Evolutionary conservation across 2,797 vertebrate species (phyloP).

Genomic region (Nannoperca obscura): DNA sequence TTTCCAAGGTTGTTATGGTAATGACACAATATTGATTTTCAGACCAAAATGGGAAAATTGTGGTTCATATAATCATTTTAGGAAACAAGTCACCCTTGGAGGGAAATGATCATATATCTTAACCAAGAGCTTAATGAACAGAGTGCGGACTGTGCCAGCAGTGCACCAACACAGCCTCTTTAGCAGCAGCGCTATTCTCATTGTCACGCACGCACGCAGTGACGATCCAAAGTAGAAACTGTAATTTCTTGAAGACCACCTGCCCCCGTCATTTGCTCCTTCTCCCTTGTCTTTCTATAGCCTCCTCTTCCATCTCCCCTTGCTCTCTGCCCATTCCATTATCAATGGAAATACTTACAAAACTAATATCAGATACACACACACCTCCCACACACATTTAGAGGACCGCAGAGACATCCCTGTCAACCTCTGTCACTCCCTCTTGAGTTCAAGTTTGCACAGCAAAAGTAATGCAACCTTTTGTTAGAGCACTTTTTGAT

Average conservation of each 20-base stretch:
- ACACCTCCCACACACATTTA: conserved; percentile 43
- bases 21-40: conserved; percentile 18
- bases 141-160: conserved; percentile 27
- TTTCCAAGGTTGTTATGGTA: background rate
- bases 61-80: conserved; percentile 34
- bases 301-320: conserved; percentile 27
- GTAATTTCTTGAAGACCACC: conserved; percentile 66
- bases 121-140: conserved; percentile 39
- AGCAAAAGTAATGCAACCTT: conserved; percentile 19
- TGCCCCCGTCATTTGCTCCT: conserved; percentile 49
- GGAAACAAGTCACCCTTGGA: conserved; percentile 41
- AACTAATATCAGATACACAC: conserved; percentile 50
- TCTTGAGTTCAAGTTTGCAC: conserved; percentile 19
- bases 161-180: conserved; percentile 40
- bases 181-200: conserved; percentile 29
- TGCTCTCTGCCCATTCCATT: conserved; percentile 24
- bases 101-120: conserved; percentile 35
- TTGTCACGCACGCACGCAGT: conserved; percentile 24
- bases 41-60: conserved; percentile 23
- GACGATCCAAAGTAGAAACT: conserved; percentile 58
- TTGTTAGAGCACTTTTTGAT: background rate
- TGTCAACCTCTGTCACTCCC: background rate
- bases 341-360: conserved; percentile 30
- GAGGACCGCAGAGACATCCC: conserved; percentile 28
- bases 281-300: conserved; percentile 44